Conservation (phyloP, 2,797 vertebrate species). For the Oreochromis grahami region DNA sequence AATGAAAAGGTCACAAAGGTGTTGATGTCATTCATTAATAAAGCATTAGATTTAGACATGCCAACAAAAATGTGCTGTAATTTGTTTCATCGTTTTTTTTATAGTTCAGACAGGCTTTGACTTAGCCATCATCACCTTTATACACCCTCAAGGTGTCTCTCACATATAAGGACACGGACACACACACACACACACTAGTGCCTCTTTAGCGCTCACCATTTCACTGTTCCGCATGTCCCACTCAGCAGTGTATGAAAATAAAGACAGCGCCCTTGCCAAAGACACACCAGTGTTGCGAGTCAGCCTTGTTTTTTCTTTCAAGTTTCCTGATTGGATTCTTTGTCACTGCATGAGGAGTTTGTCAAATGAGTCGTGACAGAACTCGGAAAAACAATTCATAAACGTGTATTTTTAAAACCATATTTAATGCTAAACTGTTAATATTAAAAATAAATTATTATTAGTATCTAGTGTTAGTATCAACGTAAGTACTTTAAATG, state of each 20-base stretch:
- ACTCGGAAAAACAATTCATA: not conserved
- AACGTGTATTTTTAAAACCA: not conserved
- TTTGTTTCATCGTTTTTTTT: slow-evolving; percentile 6
- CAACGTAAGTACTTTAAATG: not conserved
- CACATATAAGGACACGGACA: slow-evolving; percentile 7
- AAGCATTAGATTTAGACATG: not conserved
- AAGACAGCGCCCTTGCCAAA: slow-evolving; percentile 53
- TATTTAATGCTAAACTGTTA: not conserved
- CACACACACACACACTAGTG: not conserved
- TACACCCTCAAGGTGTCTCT: slow-evolving; percentile 53
- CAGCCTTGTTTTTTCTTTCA: slow-evolving; percentile 3
- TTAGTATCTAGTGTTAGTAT: not conserved
- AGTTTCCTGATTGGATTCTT: slow-evolving; percentile 23
- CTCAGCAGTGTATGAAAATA: slow-evolving; percentile 53
- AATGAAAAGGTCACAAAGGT: not conserved
- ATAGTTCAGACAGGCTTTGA: slow-evolving; percentile 36
- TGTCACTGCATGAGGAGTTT: not conserved
- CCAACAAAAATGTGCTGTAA: not conserved
- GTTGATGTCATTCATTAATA: not conserved
- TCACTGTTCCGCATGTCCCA: slow-evolving; percentile 50
- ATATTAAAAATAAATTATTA: not conserved
- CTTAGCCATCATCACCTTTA: slow-evolving; percentile 52
- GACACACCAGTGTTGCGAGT: slow-evolving; percentile 15
- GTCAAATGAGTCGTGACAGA: not conserved
- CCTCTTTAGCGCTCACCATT: slow-evolving; percentile 31